A percentile compares a stretch with the other conserved stretches of the same genome.
Evolutionary conservation across 2,888 invertebrate genomes (phyloP).

Genomic region (Epistrophe grossulariae): DNA sequence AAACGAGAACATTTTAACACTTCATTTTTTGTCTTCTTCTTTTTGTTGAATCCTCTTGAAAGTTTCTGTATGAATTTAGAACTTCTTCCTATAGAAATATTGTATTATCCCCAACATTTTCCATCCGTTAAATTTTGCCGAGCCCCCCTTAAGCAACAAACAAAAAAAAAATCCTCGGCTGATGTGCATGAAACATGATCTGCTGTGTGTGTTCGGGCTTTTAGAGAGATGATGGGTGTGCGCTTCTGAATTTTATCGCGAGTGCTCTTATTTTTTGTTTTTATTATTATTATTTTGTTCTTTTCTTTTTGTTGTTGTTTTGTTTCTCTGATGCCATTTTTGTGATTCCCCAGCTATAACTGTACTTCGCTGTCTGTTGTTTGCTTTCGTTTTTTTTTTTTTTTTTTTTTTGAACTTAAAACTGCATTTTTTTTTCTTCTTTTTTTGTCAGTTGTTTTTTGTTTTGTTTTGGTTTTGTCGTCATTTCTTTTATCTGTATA

Average conservation of each 20-base stretch:
- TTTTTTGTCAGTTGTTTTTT: slow-evolving; percentile 11
- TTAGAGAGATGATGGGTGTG: slow-evolving; percentile 72
- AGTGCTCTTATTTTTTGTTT: slow-evolving; percentile 29
- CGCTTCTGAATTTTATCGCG: slow-evolving; percentile 73
- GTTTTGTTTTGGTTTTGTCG: slow-evolving; percentile 11
- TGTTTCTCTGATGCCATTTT: slow-evolving; percentile 24
- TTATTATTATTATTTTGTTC: slow-evolving; percentile 41
- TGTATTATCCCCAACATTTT: not conserved
- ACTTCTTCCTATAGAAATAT: not conserved
- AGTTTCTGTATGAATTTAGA: not conserved
- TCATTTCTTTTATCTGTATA: slow-evolving; percentile 56
- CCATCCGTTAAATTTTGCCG: not conserved
- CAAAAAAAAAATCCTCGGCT: not conserved
- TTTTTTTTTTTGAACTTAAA: slow-evolving; percentile 43
- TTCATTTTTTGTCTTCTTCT: not conserved
- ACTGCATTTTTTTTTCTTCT: slow-evolving; percentile 26
- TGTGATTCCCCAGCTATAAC: slow-evolving; percentile 1
- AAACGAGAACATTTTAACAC: not conserved
- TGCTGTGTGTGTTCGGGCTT: slow-evolving; percentile 65
- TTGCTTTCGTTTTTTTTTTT: slow-evolving; percentile 48
- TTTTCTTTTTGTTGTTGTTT: not conserved
- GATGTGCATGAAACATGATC: slow-evolving; percentile 64
- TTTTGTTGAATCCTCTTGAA: not conserved
- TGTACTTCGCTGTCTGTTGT: slow-evolving; percentile 33
- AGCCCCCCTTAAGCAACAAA: not conserved